Evolutionary conservation across 2,113 vertebrate genomes (phyloP), one percentile per base, ranked within the genome.

Genomic region (Stigmatopora nigra): DNA sequence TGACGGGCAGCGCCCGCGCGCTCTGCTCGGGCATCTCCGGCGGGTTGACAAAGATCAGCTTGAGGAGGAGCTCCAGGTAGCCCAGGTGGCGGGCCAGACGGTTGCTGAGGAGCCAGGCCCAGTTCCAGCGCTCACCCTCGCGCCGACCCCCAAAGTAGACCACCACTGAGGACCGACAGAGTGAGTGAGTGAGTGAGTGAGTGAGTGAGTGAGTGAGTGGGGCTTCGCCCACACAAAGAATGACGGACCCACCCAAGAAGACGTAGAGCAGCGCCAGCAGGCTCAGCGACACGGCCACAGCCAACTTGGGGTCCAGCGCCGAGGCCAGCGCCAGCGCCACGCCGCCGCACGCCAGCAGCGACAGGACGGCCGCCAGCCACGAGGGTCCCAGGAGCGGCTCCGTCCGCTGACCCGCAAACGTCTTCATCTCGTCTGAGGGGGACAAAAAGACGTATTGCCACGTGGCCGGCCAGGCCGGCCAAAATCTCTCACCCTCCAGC

Each of bases 401-500:
- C 5, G 96, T 92, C 91, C 98, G 95, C 81, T 99, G 97, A 5
- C 97, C 96, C 0, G 97, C 97, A 6, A 99, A 99, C 2, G 96
- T 98, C 91, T 98, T 98, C 97, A 99, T 99, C 89, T 99, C 97
- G 84, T 99, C 97, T 99, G 86, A 2, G 9, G 6, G 38, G 1
- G 7, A n/a, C n/a, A n/a, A 4, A 41, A 41, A 41, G 25, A 31
- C 25, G 25, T 31, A 31, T 31, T 31, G 25, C 25, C 25, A 31
- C 25, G 25, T 31, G 3, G 25, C 25, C 25, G 25, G 25, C 25
- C 25, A n/a, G 25, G 25, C 25, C 25, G 3, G 25, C 25, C 3
- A 31, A 3, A 31, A 31, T 31, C 4, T 25, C 19, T 83, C 53
- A 99, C 96, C 96, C 91, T 99, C 97, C 41, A 99, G 91, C 78